phyloP scores from a whole-genome alignment of 35 echinoderm and acorn worm species.

The Anneissia japonica region DNA sequence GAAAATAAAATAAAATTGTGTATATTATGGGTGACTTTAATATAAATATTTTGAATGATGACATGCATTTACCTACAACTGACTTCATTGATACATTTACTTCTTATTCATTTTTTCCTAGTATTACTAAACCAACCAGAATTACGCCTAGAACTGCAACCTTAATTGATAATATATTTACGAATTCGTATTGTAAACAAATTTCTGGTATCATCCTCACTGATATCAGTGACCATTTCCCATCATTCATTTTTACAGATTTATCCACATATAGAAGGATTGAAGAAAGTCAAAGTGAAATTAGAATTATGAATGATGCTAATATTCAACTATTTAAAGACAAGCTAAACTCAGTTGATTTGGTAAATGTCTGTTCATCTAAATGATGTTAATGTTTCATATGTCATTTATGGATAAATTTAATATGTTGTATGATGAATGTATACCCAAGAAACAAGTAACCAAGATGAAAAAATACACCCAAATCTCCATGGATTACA shows the following conservation, averaged over 20 bases:
- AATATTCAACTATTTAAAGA: not conserved
- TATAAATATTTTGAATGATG: conserved; percentile 10
- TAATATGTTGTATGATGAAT: not conserved
- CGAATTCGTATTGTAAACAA: too few species aligned
- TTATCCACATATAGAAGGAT: not conserved
- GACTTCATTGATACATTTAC: conserved; percentile 4
- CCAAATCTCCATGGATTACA: too few species aligned
- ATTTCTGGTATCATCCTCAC: too few species aligned
- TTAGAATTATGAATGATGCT: not conserved
- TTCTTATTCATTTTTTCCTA: not conserved
- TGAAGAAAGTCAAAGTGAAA: not conserved
- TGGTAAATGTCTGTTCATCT: too few species aligned
- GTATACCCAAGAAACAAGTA: too few species aligned
- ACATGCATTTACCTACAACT: conserved; percentile 6
- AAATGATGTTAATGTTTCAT: too few species aligned
- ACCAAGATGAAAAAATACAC: too few species aligned
- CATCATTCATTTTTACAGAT: not conserved
- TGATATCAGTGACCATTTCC: too few species aligned
- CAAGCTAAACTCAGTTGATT: not conserved
- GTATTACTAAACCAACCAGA: too few species aligned
- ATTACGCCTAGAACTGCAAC: not conserved
- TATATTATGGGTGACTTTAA: not conserved
- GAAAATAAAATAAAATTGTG: conserved; percentile 3
- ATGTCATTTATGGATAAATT: too few species aligned
- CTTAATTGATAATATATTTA: conserved; percentile 6